These are phyloP conservation scores for Brachirus orientalis DNA, from an alignment of 2,113 vertebrate genomes.

Conservation along the genomic window DNA sequence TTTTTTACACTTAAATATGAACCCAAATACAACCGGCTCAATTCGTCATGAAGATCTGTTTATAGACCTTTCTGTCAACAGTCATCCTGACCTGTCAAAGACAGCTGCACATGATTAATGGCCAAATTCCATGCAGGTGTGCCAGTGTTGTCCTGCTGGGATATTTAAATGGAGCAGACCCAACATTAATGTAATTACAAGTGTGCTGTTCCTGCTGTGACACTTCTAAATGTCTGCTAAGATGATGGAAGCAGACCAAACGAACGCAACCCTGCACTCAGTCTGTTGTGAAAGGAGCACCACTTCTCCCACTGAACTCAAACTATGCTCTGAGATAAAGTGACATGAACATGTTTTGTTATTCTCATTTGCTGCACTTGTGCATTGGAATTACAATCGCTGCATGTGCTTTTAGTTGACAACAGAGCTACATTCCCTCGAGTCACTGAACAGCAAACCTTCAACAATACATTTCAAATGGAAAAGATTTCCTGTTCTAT, in stretches of 20 bases:
- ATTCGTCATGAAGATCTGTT: neutral
- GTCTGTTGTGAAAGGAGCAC: neutral
- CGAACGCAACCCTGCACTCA: no score
- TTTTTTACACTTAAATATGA: no score
- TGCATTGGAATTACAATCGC: no score
- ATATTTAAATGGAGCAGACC: constrained; percentile 26
- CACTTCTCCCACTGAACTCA: neutral
- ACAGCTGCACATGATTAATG: constrained; percentile 47
- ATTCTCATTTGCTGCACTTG: neutral
- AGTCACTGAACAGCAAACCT: constrained; percentile 1
- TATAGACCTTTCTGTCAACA: neutral
- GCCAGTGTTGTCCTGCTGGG: constrained; percentile 20
- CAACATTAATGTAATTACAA: constrained; percentile 31
- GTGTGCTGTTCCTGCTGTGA: constrained; percentile 1
- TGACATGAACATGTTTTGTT: no score
- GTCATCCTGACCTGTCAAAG: constrained; percentile 29
- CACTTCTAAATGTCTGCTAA: constrained; percentile 5
- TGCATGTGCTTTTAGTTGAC: neutral
- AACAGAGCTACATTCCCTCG: constrained; percentile 15
- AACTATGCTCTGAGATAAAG: neutral
- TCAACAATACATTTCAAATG: constrained; percentile 31
- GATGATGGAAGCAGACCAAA: constrained; percentile 1
- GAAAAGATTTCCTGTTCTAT: constrained; percentile 29
- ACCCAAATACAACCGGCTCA: no score
- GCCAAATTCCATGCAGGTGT: constrained; percentile 21